Percentiles rank a stretch among this genome's conserved stretches.
phyloP scores from a whole-genome alignment of 2,888 invertebrate species.

The Pristionchus fissidentatus region DNA sequence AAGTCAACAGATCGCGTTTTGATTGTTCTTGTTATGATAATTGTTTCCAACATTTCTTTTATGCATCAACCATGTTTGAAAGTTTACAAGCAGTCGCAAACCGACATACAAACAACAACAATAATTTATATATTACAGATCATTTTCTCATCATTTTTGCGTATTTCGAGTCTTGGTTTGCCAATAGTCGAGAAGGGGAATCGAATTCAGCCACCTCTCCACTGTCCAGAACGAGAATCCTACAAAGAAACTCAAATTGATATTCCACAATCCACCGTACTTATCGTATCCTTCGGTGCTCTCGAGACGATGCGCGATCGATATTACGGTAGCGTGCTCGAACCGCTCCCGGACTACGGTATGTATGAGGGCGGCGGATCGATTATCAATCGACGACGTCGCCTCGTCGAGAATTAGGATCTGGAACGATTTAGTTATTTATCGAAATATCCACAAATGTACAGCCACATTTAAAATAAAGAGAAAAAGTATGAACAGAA shows the following conservation, averaged over 20 bases:
- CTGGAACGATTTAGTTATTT: no score
- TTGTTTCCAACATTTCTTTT: no score
- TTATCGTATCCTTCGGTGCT: conserved; percentile 39
- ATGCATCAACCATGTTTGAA: no score
- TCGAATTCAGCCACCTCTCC: conserved; percentile 5
- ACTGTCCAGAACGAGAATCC: background rate
- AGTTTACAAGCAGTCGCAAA: no score
- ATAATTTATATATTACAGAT: no score
- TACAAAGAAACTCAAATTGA: background rate
- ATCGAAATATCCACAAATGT: background rate
- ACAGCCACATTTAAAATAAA: background rate
- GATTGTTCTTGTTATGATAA: no score
- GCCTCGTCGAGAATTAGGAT: conserved; percentile 37
- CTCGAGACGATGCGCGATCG: conserved; percentile 10
- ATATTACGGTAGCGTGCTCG: conserved; percentile 21
- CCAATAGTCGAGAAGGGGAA: background rate
- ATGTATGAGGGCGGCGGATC: background rate
- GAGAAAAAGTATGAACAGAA: background rate
- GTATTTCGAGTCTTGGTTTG: background rate
- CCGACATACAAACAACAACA: no score
- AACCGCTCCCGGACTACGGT: conserved; percentile 7
- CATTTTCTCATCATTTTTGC: conserved; percentile 13
- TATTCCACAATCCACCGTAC: background rate
- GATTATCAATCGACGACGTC: conserved; percentile 18
- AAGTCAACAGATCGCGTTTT: no score